Conservation (phyloP, 2,113 vertebrate genomes). For the Oophaga pumilio region DNA sequence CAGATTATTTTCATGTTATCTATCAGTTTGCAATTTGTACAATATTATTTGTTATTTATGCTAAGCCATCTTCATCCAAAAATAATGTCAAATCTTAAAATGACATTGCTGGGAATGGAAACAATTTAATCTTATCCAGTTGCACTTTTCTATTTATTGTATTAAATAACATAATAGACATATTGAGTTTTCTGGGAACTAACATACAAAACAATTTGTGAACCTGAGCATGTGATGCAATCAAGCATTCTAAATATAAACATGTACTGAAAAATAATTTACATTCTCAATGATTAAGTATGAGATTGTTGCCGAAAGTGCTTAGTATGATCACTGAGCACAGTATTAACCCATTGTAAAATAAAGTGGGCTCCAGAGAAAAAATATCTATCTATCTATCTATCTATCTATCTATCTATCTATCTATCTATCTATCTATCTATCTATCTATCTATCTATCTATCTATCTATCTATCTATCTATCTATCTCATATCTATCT, state of each 20-base stretch:
- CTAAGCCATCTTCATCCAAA: slow-evolving; percentile 59
- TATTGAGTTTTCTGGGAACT: slow-evolving; percentile 52
- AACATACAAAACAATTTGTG: slow-evolving; percentile 48
- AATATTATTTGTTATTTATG: slow-evolving; percentile 54
- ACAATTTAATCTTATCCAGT: slow-evolving; percentile 57
- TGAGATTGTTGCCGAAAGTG: slow-evolving; percentile 13
- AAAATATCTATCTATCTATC: background rate
- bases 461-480: background rate
- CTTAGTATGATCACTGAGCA: background rate
- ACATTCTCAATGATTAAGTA: slow-evolving; percentile 58
- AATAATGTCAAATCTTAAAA: slow-evolving; percentile 58
- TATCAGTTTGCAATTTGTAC: slow-evolving; percentile 51
- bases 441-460: background rate
- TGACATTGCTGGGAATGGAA: slow-evolving; percentile 46
- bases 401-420: background rate
- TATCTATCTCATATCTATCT: no score
- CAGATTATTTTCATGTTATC: slow-evolving; percentile 41
- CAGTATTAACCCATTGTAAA: background rate
- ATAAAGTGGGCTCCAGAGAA: background rate
- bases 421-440: background rate
- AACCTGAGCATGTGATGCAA: slow-evolving; percentile 55
- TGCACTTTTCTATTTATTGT: slow-evolving; percentile 39
- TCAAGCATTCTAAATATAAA: slow-evolving; percentile 60
- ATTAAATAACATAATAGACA: slow-evolving; percentile 52
- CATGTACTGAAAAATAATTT: slow-evolving; percentile 61